A percentile compares a stretch with the other conserved stretches of the same genome.
These are phyloP conservation scores for Aphaenogaster rudis DNA, from an alignment of 1,140 invertebrate genomes.

Conservation along the genomic window DNA sequence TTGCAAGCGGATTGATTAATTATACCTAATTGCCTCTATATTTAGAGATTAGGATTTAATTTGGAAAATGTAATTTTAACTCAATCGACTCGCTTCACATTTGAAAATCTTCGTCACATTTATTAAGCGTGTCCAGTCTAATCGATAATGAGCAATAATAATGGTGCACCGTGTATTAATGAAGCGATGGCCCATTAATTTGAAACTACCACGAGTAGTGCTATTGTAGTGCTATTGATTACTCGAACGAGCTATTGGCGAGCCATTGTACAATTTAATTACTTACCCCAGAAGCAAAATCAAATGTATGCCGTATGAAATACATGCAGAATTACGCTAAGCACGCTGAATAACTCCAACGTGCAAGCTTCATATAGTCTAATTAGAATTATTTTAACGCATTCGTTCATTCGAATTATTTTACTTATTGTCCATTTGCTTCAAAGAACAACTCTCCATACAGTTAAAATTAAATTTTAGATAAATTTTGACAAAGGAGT, in stretches of 20 bases:
- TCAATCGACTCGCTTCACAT: background rate
- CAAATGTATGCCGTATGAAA: slow-evolving; percentile 39
- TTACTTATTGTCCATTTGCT: background rate
- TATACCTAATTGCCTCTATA: background rate
- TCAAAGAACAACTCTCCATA: background rate
- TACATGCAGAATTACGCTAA: slow-evolving; percentile 27
- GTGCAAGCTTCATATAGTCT: background rate
- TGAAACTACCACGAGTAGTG: slow-evolving; percentile 32
- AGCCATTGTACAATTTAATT: slow-evolving; percentile 57
- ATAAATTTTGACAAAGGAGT: background rate
- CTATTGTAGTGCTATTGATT: slow-evolving; percentile 60
- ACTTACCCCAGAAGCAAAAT: slow-evolving; percentile 46
- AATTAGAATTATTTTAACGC: background rate
- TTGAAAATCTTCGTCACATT: slow-evolving; percentile 22
- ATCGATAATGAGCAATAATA: slow-evolving; percentile 53
- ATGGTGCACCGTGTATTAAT: slow-evolving; percentile 38
- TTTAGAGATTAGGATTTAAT: slow-evolving; percentile 13
- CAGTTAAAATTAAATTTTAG: background rate
- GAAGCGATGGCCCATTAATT: slow-evolving; percentile 52
- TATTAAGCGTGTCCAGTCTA: slow-evolving; percentile 25
- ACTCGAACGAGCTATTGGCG: slow-evolving; percentile 29
- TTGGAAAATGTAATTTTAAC: background rate
- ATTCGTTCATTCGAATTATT: background rate
- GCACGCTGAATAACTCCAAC: background rate
- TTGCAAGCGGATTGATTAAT: background rate